phyloP scores from a whole-genome alignment of 2,888 invertebrate species.

The Camptogramma bilineatum region DNA sequence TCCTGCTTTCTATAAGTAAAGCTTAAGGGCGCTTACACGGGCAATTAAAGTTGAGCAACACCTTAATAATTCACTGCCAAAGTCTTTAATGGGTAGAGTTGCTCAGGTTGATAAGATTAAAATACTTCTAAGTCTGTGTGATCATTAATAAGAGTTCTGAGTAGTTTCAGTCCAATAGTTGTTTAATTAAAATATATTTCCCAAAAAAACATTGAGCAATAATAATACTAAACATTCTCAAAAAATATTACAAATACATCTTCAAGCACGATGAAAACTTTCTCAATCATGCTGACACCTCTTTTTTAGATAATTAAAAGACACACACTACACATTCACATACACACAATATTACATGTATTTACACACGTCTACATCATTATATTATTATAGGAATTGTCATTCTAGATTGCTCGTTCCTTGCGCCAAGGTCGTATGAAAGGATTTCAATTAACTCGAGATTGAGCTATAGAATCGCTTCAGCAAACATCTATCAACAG shows the following conservation, averaged over 20 bases:
- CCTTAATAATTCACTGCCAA: not conserved
- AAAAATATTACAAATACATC: no score
- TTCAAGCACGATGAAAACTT: no score
- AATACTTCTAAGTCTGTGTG: not conserved
- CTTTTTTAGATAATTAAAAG: no score
- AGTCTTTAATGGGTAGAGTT: not conserved
- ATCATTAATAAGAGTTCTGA: not conserved
- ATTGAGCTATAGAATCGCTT: conserved; percentile 48
- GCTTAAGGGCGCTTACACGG: conserved; percentile 16
- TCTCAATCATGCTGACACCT: no score
- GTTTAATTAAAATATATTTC: no score
- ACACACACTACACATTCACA: no score
- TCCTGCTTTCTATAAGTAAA: conserved; percentile 46
- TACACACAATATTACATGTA: no score
- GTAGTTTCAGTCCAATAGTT: no score
- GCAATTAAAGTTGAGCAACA: conserved; percentile 16
- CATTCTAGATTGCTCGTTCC: conserved; percentile 1
- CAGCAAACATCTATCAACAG: conserved; percentile 50
- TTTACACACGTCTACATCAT: no score
- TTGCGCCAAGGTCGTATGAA: conserved; percentile 42
- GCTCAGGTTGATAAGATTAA: not conserved
- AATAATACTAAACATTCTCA: no score
- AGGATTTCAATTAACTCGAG: conserved; percentile 53
- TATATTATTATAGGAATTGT: not conserved
- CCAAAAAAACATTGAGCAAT: no score